Evolutionary conservation across 2,113 vertebrate species (phyloP), one percentile per base, ranked within the genome.

Genomic region (Dicrurus megarhynchus): DNA sequence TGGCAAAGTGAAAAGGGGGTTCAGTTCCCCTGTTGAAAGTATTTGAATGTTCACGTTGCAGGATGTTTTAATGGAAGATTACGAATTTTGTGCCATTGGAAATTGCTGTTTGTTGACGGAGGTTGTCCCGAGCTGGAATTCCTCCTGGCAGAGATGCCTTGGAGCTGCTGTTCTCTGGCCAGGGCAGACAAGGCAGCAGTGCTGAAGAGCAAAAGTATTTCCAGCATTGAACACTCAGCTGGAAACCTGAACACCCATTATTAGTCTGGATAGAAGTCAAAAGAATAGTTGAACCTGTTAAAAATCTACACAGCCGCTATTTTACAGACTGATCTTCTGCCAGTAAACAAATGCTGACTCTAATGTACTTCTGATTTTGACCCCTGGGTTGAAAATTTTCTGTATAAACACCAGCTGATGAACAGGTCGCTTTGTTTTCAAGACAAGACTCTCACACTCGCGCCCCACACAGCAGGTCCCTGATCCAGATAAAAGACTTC

Each of bases 331-430:
- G 68, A 95, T 89, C 86, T 92, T 95, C 90, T 94, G 83, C 92
- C 85, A 90, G 73, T 90, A 92, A 92, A 89, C 92, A 95, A 92
- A 93, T 87, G 49, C 83, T 89, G 89, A 65, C 80, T 88, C 80
- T 78, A 80, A 95, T 57, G 83, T 68, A 96, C 92, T 96, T 94
- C 92, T 97, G 92, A 93, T 90, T 92, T 89, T 90, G 88, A 95
- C 88, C 92, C 83, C 76, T 90, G 79, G 79, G 88, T 93, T 84
- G 86, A 84, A 96, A 97, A 93, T 88, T 60, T 87, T 94, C 93
- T 87, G 53, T 93, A 76, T 89, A 84, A 95, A 93, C 92, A 92
- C 49, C 94, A 93, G 65, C 65, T 96, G 95, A 94, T 53, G 84
- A 96, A 84, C 86, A 84, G 91, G 94, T 94, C 77, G 3, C 82